phyloP scores from a whole-genome alignment of 2,888 invertebrate genomes.

The Poecilus cupreus region DNA sequence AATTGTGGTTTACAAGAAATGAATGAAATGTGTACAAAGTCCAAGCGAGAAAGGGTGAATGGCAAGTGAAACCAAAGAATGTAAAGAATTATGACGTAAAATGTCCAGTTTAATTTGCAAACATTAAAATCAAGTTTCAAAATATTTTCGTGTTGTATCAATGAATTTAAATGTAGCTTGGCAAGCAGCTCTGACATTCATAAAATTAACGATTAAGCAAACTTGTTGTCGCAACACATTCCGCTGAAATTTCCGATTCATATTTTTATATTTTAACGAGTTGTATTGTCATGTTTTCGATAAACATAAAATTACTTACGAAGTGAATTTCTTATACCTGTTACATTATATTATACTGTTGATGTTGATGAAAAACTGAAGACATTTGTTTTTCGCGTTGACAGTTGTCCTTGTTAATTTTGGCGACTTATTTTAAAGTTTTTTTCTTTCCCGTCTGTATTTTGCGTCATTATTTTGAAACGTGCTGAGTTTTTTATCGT shows the following conservation, averaged over 20 bases:
- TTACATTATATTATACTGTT: neutral
- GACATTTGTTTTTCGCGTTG: neutral
- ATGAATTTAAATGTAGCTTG: conserved; percentile 27
- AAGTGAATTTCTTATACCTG: neutral
- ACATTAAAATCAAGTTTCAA: conserved; percentile 26
- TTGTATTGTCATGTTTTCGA: neutral
- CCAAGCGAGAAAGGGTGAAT: neutral
- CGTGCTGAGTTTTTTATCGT: conserved; percentile 13
- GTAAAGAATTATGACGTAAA: neutral
- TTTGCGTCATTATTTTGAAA: conserved; percentile 26
- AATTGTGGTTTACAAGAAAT: too few species aligned
- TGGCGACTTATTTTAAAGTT: conserved; percentile 8
- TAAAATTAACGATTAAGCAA: conserved; percentile 17
- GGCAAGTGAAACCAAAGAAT: neutral
- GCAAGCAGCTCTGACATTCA: conserved; percentile 5
- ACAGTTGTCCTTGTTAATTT: conserved; percentile 30
- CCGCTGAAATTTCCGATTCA: conserved; percentile 6
- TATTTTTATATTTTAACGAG: conserved; percentile 7
- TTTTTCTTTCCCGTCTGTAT: conserved; percentile 2
- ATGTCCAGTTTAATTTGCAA: neutral
- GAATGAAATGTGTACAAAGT: neutral
- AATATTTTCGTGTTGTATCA: conserved; percentile 17
- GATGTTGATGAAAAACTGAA: neutral
- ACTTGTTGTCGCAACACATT: conserved; percentile 12
- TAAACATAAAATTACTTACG: conserved; percentile 8